A percentile compares a stretch with the other conserved stretches of the same genome.
phyloP scores from a whole-genome alignment of 2,113 vertebrate species.

The Phaethon lepturus region DNA sequence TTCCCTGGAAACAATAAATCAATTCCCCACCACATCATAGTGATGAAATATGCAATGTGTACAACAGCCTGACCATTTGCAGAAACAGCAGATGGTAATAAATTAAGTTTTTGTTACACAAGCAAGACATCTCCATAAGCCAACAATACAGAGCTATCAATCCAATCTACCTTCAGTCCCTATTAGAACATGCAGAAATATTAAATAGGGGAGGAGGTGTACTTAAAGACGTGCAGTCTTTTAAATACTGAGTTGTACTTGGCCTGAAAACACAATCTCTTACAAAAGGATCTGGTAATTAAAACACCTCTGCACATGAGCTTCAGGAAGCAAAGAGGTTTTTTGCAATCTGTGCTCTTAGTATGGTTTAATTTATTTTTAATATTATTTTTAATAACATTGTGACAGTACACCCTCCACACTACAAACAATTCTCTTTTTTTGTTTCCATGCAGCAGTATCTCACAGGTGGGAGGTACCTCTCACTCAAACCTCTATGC shows the following conservation, averaged over 20 bases:
- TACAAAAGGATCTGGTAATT: background rate
- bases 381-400: background rate
- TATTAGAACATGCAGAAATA: background rate
- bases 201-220: background rate
- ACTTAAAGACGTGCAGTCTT: background rate
- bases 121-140: background rate
- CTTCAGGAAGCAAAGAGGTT: background rate
- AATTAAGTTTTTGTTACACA: slow-evolving; percentile 13
- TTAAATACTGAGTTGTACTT: background rate
- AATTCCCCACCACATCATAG: background rate
- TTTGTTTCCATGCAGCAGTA: background rate
- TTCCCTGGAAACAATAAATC: background rate
- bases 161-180: background rate
- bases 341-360: background rate
- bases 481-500: background rate
- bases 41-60: background rate
- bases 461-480: background rate
- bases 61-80: background rate
- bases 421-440: background rate
- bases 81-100: slow-evolving; percentile 25
- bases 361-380: background rate
- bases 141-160: background rate
- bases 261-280: background rate
- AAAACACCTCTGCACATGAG: background rate
- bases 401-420: background rate